Evolutionary conservation across 2,888 invertebrate species (phyloP).

Genomic region (Orthosia gracilis): DNA sequence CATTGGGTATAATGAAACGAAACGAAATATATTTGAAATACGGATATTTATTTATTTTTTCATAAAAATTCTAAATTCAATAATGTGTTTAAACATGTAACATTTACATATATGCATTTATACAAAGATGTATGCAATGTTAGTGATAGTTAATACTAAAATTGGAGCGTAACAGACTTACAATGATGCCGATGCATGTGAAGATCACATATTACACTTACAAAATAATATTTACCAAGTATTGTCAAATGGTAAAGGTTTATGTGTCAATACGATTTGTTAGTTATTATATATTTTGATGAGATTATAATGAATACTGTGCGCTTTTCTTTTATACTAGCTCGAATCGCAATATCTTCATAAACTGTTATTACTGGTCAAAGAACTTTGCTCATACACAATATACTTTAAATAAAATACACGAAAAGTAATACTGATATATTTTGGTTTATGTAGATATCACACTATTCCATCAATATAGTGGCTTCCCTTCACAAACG

Average conservation of each 20-base stretch:
- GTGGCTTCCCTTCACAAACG: conserved; percentile 71
- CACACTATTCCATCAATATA: conserved; percentile 77
- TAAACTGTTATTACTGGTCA: conserved; percentile 72
- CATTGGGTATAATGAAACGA: conserved; percentile 79
- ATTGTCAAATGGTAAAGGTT: conserved; percentile 90
- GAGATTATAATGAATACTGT: conserved; percentile 85
- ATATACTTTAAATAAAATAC: conserved; percentile 59
- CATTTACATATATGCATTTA: conserved; percentile 92
- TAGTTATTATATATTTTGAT: conserved; percentile 74
- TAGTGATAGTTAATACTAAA: conserved; percentile 89
- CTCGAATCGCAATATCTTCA: conserved; percentile 83
- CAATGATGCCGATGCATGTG: conserved; percentile 80
- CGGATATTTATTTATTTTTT: conserved; percentile 92
- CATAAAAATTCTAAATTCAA: conserved; percentile 92
- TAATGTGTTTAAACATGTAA: conserved; percentile 92
- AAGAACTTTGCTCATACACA: conserved; percentile 67
- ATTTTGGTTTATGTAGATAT: conserved; percentile 81
- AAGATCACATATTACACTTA: conserved; percentile 88
- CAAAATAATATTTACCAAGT: conserved; percentile 90
- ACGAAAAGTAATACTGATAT: conserved; percentile 80
- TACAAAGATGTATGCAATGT: conserved; percentile 91
- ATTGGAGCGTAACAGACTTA: conserved; percentile 89
- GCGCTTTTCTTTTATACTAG: conserved; percentile 86
- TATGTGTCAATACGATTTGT: conserved; percentile 77
- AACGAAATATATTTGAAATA: conserved; percentile 90